Conservation (phyloP, 1,140 invertebrate genomes). For the Aphelenchoides fujianensis region DNA sequence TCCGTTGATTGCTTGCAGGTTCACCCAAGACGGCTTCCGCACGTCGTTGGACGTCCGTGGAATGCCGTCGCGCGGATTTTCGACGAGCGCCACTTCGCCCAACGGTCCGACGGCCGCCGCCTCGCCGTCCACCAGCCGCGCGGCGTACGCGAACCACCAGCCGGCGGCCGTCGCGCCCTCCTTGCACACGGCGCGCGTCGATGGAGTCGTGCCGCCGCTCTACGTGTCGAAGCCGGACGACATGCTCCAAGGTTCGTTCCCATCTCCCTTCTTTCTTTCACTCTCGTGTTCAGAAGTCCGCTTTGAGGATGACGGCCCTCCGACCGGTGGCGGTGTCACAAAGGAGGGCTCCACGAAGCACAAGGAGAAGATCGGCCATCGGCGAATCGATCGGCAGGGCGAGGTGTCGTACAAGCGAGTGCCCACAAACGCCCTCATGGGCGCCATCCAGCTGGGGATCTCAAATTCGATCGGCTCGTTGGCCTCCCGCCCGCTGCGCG, state of each 20-base stretch:
- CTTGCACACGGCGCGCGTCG: background rate
- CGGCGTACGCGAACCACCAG: background rate
- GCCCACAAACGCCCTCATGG: constrained; percentile 61
- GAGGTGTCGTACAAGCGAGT: constrained; percentile 61
- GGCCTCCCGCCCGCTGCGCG: constrained; percentile 91
- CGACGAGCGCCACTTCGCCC: background rate
- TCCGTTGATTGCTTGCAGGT: background rate
- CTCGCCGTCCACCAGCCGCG: background rate
- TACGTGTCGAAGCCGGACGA: background rate
- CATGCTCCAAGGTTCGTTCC: background rate
- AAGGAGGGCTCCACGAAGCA: constrained; percentile 39
- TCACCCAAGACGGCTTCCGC: background rate
- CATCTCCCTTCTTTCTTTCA: background rate
- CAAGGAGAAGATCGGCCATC: constrained; percentile 60
- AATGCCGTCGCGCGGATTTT: background rate
- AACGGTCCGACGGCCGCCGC: background rate
- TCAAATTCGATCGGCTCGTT: constrained; percentile 89
- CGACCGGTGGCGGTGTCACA: background rate
- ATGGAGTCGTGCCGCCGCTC: background rate
- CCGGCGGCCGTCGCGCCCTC: background rate
- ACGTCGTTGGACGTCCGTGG: background rate
- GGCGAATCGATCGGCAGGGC: constrained; percentile 58
- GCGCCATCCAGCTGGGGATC: constrained; percentile 91
- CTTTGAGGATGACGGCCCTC: background rate
- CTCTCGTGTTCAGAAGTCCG: background rate